Percentiles rank a stretch among this genome's conserved stretches.
Evolutionary conservation across 2,113 vertebrate species (phyloP).

Genomic region (Passer domesticus): DNA sequence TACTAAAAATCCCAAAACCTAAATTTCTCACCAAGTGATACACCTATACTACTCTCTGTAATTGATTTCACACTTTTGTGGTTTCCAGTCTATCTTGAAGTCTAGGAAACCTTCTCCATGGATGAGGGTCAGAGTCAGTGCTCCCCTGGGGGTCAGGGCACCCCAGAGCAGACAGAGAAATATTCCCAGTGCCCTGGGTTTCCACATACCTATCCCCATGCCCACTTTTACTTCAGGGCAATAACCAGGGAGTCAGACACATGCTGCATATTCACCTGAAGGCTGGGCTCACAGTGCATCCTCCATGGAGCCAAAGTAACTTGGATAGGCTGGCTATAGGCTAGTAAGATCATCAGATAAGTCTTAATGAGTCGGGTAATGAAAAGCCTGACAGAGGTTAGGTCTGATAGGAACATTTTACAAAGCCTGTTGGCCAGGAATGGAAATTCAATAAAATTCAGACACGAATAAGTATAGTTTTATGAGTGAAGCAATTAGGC

Average conservation of each 20-base stretch:
- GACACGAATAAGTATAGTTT: background rate
- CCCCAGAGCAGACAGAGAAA: too few species aligned
- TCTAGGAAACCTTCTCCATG: too few species aligned
- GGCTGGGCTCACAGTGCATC: background rate
- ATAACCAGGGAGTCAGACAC: background rate
- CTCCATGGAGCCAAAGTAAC: background rate
- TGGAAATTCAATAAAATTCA: background rate
- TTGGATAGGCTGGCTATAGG: background rate
- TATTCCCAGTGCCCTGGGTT: too few species aligned
- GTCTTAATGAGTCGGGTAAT: background rate
- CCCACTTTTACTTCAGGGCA: background rate
- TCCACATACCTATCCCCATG: background rate
- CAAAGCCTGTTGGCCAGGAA: background rate
- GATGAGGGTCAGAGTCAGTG: too few species aligned
- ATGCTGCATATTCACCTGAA: background rate
- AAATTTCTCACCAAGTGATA: too few species aligned
- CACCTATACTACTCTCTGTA: too few species aligned
- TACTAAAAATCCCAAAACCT: too few species aligned
- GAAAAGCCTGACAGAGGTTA: background rate
- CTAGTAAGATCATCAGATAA: background rate
- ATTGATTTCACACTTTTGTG: too few species aligned
- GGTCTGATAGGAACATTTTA: background rate
- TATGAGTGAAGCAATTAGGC: background rate
- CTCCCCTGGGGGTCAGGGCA: too few species aligned
- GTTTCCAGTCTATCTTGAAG: too few species aligned